Evolutionary conservation across 2,888 invertebrate species (phyloP), one percentile per base, ranked within the genome.

Genomic region (Cheilosia scutellata): DNA sequence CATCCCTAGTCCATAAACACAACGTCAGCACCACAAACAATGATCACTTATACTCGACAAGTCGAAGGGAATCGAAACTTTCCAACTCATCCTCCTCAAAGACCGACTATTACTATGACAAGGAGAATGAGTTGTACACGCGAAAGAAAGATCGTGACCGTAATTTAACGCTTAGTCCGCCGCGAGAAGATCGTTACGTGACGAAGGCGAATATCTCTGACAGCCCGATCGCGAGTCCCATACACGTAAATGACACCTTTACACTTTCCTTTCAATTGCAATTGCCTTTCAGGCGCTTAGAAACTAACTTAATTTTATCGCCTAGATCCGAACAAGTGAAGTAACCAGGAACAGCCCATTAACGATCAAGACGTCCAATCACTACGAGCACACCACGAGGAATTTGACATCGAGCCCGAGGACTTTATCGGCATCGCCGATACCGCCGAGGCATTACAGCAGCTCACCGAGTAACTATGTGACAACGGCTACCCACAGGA

Each of bases 381-480:
- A 91, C 74, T 92, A 89, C 49, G 93, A 93, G 79, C 90, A 90
- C 27, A 88, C 90, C 2, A 87, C 91, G 27, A 90, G 92, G 31
- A 91, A 91, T 66, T 63, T 92, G 1, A 90, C 88, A 11, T 87
- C 89, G 55, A 93, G 93, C 86, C 93, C 93, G 2, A 89, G 92
- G 6, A 91, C 90, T 62, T 89, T 90, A 78, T 90, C 92, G 3
- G 89, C 90, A 42, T 93, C 93, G 5, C 93, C 92, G 44, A 89
- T 91, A 66, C 91, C 90, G 51, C 88, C 88, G 27, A 89, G 92
- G 13, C 90, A 91, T 20, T 88, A 87, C 93, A 93, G 90, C 93
- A 93, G 70, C 92, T 95, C 92, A 90, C 95, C 89, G 91, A 94
- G 90, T 91, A 94, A 93, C 90, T 94, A 90, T 92, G 93, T 78